A percentile compares a stretch with the other conserved stretches of the same genome.
These are phyloP conservation scores for Microtus richardsoni DNA, from an alignment of 2,113 vertebrate genomes.

Conservation along the genomic window DNA sequence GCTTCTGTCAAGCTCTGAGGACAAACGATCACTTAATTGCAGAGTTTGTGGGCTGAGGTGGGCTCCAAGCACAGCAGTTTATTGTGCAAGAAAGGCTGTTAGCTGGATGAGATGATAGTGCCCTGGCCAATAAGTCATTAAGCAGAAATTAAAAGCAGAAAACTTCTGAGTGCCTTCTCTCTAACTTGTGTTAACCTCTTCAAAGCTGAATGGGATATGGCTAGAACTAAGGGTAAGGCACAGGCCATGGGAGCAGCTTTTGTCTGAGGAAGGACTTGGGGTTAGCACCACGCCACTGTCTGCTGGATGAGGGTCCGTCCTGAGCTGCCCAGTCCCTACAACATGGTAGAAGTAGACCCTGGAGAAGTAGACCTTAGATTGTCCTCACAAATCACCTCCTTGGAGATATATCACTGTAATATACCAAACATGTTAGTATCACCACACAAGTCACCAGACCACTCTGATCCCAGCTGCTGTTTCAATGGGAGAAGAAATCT, in stretches of 20 bases:
- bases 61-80: conserved; percentile 54
- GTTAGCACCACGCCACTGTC: accelerated
- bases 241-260: not conserved
- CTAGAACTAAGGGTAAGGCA: not conserved
- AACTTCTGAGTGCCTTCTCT: conserved; percentile 44
- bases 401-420: not conserved
- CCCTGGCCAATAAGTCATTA: conserved; percentile 71
- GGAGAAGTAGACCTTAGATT: not conserved
- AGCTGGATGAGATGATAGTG: conserved; percentile 51
- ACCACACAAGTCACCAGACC: not conserved
- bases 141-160: conserved; percentile 79
- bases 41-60: conserved; percentile 73
- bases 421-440: accelerated
- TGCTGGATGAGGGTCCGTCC: accelerated
- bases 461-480: not conserved
- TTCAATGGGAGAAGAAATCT: not conserved
- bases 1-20: conserved; percentile 72
- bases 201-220: accelerated
- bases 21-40: conserved; percentile 79
- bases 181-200: conserved; percentile 60
- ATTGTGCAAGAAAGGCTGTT: conserved; percentile 73
- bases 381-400: not conserved
- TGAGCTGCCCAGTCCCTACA: not conserved
- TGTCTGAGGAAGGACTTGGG: not conserved
- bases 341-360: too few relatives aligned